phyloP scores from a whole-genome alignment of 2,888 invertebrate species.

The Himalopsyche anomala region DNA sequence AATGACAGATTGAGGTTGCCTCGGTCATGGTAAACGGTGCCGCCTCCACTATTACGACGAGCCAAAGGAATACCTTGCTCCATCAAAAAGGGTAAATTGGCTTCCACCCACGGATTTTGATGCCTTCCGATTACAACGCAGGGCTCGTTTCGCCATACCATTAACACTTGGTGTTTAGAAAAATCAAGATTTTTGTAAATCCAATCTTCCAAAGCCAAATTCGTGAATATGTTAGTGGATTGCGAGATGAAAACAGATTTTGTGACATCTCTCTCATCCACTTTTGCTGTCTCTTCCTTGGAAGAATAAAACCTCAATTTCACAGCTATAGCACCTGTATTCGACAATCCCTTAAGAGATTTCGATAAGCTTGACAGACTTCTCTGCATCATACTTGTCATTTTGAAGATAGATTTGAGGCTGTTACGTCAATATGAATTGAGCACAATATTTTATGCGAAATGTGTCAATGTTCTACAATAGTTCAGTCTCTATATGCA shows the following conservation, averaged over 20 bases:
- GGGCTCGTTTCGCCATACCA: slow-evolving; percentile 95
- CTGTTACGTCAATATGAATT: neutral
- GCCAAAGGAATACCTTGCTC: slow-evolving; percentile 86
- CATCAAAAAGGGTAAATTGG: slow-evolving; percentile 83
- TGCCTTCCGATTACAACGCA: slow-evolving; percentile 97
- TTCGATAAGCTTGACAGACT: slow-evolving; percentile 72
- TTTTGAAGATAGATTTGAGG: slow-evolving; percentile 67
- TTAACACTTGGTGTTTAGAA: slow-evolving; percentile 87
- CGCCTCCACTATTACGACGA: slow-evolving; percentile 96
- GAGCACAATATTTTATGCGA: slow-evolving; percentile 59
- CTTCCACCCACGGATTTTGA: slow-evolving; percentile 97
- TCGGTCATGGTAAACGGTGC: slow-evolving; percentile 96
- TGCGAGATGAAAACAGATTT: slow-evolving; percentile 95
- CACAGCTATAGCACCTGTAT: neutral
- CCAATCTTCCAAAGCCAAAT: slow-evolving; percentile 98
- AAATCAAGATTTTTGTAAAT: slow-evolving; percentile 92
- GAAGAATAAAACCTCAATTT: slow-evolving; percentile 49
- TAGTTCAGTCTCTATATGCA: slow-evolving; percentile 52
- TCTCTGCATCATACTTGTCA: slow-evolving; percentile 76
- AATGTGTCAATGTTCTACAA: slow-evolving; percentile 64
- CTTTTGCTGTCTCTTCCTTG: slow-evolving; percentile 69
- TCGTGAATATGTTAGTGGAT: slow-evolving; percentile 92
- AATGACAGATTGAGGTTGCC: slow-evolving; percentile 96
- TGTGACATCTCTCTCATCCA: slow-evolving; percentile 78
- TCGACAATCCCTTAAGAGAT: slow-evolving; percentile 69